These are phyloP conservation scores for Bicyclus anynana DNA, from an alignment of 1,140 invertebrate species.

Conservation along the genomic window DNA sequence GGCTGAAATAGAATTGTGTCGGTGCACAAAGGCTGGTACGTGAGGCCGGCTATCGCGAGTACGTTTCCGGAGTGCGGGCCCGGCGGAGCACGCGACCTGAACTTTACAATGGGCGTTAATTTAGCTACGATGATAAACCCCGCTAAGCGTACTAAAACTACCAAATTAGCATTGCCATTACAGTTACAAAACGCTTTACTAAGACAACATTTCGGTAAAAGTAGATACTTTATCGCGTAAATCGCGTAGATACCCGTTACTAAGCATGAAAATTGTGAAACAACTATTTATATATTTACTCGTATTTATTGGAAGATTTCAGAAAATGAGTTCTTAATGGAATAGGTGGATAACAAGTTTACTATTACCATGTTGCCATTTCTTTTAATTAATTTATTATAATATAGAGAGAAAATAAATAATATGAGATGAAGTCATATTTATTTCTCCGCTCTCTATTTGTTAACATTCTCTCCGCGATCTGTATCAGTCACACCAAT, in stretches of 20 bases:
- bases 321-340: no score
- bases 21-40: not conserved
- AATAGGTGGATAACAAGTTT: no score
- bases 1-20: not conserved
- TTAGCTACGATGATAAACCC: constrained; percentile 50
- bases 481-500: not conserved
- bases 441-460: not conserved
- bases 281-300: no score
- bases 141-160: constrained; percentile 33
- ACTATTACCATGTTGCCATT: no score
- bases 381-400: no score
- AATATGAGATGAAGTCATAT: no score
- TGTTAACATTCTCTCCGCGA: not conserved
- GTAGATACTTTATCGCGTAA: no score
- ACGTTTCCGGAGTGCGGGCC: constrained; percentile 44
- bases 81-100: constrained; percentile 38
- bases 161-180: constrained; percentile 46
- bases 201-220: constrained; percentile 1
- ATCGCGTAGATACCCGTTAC: not conserved
- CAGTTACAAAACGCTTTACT: constrained; percentile 9
- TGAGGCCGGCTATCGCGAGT: constrained; percentile 38
- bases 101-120: constrained; percentile 47
- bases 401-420: no score
- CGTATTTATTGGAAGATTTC: no score
- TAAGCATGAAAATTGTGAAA: not conserved